Conservation (phyloP, 2,113 vertebrate genomes). For the Tachysurus vachellii region DNA sequence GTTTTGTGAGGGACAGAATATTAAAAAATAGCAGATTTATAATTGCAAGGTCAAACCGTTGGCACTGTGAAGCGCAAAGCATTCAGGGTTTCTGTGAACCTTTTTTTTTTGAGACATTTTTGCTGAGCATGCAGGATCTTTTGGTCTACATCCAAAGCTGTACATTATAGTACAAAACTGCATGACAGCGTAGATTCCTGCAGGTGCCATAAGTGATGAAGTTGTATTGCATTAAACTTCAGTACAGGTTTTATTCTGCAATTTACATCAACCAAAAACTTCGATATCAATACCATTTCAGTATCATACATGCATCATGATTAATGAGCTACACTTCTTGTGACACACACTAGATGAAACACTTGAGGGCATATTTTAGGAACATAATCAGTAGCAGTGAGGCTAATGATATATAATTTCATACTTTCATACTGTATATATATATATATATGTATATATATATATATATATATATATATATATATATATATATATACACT, state of each 20-base stretch:
- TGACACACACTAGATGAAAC: neutral
- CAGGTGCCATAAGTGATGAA: neutral
- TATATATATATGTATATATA: too few species aligned
- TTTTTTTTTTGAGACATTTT: slow-evolving; percentile 58
- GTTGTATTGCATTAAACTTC: neutral
- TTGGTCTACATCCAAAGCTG: neutral
- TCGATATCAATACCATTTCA: neutral
- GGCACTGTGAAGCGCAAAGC: slow-evolving; percentile 59
- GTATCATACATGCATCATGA: neutral
- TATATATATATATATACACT: too few species aligned
- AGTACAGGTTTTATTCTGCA: neutral
- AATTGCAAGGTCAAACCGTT: slow-evolving; percentile 68
- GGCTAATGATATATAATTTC: too few species aligned
- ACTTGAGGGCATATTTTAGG: neutral
- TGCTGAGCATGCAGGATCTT: slow-evolving; percentile 61
- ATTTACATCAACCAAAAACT: neutral
- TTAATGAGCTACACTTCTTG: neutral
- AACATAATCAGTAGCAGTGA: neutral
- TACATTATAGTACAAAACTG: neutral
- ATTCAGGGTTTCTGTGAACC: slow-evolving; percentile 45
- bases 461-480: too few species aligned
- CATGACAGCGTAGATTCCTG: neutral
- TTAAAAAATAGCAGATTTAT: slow-evolving; percentile 71
- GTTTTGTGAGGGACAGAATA: slow-evolving; percentile 24
- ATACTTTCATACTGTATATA: too few species aligned